Conservation (phyloP, 1,140 invertebrate species). For the Lepidotrigona ventralis region DNA sequence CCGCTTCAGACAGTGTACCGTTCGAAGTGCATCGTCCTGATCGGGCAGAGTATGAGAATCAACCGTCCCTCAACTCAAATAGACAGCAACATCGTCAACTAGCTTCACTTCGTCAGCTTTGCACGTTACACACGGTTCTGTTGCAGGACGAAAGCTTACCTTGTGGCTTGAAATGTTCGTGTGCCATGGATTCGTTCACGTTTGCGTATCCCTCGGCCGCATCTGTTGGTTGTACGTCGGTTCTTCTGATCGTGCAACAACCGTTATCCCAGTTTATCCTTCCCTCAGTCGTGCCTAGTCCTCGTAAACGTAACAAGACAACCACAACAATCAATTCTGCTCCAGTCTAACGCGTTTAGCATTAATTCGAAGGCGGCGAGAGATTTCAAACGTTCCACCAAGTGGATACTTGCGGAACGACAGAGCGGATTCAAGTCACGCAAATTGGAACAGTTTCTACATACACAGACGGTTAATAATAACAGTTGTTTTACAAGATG, state of each 20-base stretch:
- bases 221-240: neutral
- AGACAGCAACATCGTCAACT: neutral
- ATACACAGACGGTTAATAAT: too few relatives aligned
- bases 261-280: neutral
- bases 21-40: too few relatives aligned
- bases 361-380: neutral
- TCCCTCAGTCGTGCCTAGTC: neutral
- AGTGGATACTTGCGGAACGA: too few relatives aligned
- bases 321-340: neutral
- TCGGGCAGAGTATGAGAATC: neutral
- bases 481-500: too few relatives aligned
- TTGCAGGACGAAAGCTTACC: neutral
- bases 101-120: neutral
- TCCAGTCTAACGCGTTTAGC: neutral
- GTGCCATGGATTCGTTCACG: neutral
- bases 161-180: neutral
- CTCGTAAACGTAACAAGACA: neutral
- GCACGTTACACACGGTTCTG: neutral
- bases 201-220: neutral
- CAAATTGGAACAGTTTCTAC: too few relatives aligned
- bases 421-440: too few relatives aligned
- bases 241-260: neutral
- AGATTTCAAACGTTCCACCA: too few relatives aligned
- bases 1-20: too few relatives aligned
- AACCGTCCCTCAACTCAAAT: neutral